These are phyloP conservation scores for Neuroterus valhalla DNA, from an alignment of 1,140 invertebrate genomes.

Conservation along the genomic window DNA sequence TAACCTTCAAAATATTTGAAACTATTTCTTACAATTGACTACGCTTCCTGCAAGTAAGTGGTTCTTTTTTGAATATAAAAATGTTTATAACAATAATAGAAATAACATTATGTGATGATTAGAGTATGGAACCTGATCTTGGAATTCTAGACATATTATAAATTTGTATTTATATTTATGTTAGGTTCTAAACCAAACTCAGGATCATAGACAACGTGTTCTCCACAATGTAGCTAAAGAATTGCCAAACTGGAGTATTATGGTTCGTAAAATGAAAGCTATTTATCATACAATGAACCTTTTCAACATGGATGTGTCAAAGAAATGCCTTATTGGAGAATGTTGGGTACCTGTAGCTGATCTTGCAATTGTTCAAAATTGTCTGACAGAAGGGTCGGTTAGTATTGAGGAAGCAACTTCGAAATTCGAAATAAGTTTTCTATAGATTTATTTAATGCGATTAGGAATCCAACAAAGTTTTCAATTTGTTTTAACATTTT, in stretches of 20 bases:
- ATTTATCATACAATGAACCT: constrained; percentile 92
- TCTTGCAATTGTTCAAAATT: constrained; percentile 89
- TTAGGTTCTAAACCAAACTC: constrained; percentile 89
- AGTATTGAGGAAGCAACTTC: neutral
- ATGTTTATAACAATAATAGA: neutral
- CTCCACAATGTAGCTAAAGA: constrained; percentile 93
- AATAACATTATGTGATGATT: no score
- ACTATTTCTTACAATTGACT: constrained; percentile 22
- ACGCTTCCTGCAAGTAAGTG: constrained; percentile 15
- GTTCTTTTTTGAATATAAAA: neutral
- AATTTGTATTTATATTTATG: constrained; percentile 7
- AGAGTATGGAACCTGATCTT: no score
- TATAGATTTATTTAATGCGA: no score
- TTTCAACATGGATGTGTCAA: constrained; percentile 95
- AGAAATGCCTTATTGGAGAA: constrained; percentile 97
- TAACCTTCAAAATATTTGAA: neutral
- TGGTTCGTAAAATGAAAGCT: constrained; percentile 95
- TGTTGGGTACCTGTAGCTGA: constrained; percentile 98
- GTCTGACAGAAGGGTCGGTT: constrained; percentile 91
- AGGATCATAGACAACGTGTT: constrained; percentile 93
- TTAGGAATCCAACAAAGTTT: no score
- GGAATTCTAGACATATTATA: neutral
- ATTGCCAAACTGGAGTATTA: constrained; percentile 94
- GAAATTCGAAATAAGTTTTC: no score
- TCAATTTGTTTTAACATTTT: neutral